Evolutionary conservation across 2,888 invertebrate species (phyloP).

Genomic region (Latheticus oryzae): DNA sequence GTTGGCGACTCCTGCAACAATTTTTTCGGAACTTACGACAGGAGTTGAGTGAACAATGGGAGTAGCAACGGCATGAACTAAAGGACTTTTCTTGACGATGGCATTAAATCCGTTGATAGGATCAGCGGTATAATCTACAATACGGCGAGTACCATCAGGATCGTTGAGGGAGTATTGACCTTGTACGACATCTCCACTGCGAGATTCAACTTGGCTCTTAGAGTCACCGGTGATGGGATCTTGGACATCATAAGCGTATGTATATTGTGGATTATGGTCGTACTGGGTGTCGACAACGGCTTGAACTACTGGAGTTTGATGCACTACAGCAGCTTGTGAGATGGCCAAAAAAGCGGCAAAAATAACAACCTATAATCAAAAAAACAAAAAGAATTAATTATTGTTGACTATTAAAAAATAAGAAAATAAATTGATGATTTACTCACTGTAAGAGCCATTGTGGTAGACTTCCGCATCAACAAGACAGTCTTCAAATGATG

Average conservation of each 20-base stretch:
- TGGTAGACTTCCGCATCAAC: constrained; percentile 43
- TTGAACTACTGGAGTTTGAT: constrained; percentile 37
- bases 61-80: constrained; percentile 47
- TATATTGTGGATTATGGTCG: constrained; percentile 66
- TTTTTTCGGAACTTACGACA: constrained; percentile 12
- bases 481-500: constrained; percentile 43
- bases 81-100: constrained; percentile 67
- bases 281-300: constrained; percentile 39
- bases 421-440: neutral
- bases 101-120: constrained; percentile 71
- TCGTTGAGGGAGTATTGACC: constrained; percentile 69
- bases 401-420: neutral
- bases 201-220: constrained; percentile 68
- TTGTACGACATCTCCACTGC: constrained; percentile 69
- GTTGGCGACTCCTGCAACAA: constrained; percentile 12
- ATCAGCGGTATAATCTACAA: constrained; percentile 70
- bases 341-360: constrained; percentile 46
- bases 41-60: constrained; percentile 36
- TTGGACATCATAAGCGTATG: constrained; percentile 69
- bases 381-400: constrained; percentile 10
- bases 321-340: constrained; percentile 14
- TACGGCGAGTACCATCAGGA: constrained; percentile 68
- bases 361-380: constrained; percentile 49
- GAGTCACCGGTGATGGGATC: constrained; percentile 69
- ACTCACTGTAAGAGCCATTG: constrained; percentile 48